Percentiles rank a stretch among this genome's conserved stretches.
Evolutionary conservation across 1,140 invertebrate species (phyloP).

Genomic region (Copidosoma floridanum): DNA sequence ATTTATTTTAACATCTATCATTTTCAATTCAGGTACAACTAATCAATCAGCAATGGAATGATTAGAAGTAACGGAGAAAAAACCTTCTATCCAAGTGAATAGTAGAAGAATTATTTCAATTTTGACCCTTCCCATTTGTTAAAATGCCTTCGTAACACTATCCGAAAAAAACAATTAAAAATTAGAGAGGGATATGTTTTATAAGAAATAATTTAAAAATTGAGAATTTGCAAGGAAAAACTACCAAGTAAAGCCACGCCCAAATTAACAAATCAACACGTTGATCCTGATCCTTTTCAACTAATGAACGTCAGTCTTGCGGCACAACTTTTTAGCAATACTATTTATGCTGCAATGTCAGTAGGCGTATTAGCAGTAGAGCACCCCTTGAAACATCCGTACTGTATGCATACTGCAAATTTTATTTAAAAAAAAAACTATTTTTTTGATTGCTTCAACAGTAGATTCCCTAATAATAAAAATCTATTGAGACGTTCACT

Average conservation of each 20-base stretch:
- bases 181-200: not conserved
- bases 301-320: constrained; percentile 26
- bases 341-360: constrained; percentile 21
- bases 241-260: not conserved
- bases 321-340: constrained; percentile 28
- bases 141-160: constrained; percentile 23
- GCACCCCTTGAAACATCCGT: constrained; percentile 4
- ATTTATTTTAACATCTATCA: not conserved
- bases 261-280: constrained; percentile 23
- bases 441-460: constrained; percentile 30
- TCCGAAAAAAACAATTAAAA: not conserved
- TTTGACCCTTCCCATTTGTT: constrained; percentile 23
- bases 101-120: constrained; percentile 14
- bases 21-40: not conserved
- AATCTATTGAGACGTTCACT: constrained; percentile 21
- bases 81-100: not conserved
- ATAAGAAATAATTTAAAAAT: not conserved
- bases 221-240: not conserved
- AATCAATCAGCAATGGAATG: not conserved
- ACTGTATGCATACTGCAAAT: constrained; percentile 15
- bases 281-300: constrained; percentile 18
- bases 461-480: constrained; percentile 3
- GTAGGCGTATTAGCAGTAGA: constrained; percentile 11
- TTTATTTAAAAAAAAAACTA: constrained; percentile 27
- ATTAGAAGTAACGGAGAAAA: not conserved